These are phyloP conservation scores for Pandemis heparana DNA, from an alignment of 2,888 invertebrate species.

Conservation along the genomic window DNA sequence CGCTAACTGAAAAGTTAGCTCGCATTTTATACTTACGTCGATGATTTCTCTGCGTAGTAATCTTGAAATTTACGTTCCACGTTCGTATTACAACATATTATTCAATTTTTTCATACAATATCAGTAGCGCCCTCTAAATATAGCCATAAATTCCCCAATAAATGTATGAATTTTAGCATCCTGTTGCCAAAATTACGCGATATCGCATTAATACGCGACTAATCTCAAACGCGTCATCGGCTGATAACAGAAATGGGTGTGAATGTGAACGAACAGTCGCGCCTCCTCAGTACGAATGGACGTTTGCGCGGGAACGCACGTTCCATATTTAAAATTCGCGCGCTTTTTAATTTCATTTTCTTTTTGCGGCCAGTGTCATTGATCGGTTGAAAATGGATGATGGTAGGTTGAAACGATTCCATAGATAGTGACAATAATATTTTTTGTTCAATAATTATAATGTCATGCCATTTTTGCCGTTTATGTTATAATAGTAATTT, in stretches of 20 bases:
- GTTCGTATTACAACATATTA: not conserved
- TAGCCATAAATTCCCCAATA: slow-evolving; percentile 1
- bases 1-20: not conserved
- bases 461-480: no score
- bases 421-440: not conserved
- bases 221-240: slow-evolving; percentile 38
- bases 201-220: slow-evolving; percentile 21
- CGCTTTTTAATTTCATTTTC: slow-evolving; percentile 12
- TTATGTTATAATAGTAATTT: no score
- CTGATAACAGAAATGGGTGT: slow-evolving; percentile 39
- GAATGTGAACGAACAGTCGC: slow-evolving; percentile 33
- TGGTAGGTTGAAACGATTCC: slow-evolving; percentile 17
- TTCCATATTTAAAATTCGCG: slow-evolving; percentile 32
- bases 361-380: slow-evolving; percentile 15
- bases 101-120: not conserved
- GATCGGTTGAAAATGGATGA: slow-evolving; percentile 24
- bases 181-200: slow-evolving; percentile 8
- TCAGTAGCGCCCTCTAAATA: not conserved
- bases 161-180: slow-evolving; percentile 10
- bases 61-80: not conserved
- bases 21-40: not conserved
- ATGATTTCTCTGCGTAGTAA: not conserved
- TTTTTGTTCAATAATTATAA: no score
- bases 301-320: slow-evolving; percentile 31
- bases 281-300: slow-evolving; percentile 40